phyloP scores from a whole-genome alignment of 2,797 vertebrate species.

The Melanotaenia trifasciata region DNA sequence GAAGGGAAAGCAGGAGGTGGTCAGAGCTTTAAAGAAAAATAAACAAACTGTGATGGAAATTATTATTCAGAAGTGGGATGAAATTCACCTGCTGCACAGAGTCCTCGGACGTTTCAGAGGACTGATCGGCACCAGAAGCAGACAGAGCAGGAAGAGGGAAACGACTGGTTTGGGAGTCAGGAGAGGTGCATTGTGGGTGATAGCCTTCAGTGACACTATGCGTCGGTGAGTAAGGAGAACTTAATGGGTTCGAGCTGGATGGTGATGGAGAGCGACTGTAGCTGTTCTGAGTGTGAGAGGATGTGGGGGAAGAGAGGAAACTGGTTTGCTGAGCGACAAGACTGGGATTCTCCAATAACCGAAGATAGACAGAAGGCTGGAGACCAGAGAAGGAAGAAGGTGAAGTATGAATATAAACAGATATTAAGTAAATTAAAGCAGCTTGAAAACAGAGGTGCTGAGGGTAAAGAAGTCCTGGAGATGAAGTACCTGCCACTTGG shows the following conservation, averaged over 20 bases:
- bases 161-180: constrained; percentile 63
- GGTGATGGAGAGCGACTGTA: constrained; percentile 57
- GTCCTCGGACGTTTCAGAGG: constrained; percentile 85
- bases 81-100: constrained; percentile 86
- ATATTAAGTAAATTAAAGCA: neutral
- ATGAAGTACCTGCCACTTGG: constrained; percentile 92
- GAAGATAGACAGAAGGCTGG: constrained; percentile 84
- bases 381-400: constrained; percentile 22
- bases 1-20: constrained; percentile 37
- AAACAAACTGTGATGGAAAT: neutral
- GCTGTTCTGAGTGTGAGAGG: neutral
- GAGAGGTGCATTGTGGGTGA: constrained; percentile 68
- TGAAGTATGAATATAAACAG: neutral
- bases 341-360: constrained; percentile 73
- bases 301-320: constrained; percentile 62
- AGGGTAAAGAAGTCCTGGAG: neutral
- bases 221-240: constrained; percentile 63
- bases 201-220: constrained; percentile 57
- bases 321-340: constrained; percentile 54
- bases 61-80: neutral
- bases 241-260: constrained; percentile 2
- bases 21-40: neutral
- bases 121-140: constrained; percentile 73
- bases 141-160: constrained; percentile 24
- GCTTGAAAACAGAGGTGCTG: neutral